A percentile compares a stretch with the other conserved stretches of the same genome.
Evolutionary conservation across 2,888 invertebrate genomes (phyloP).

Genomic region (Apodemia zela): DNA sequence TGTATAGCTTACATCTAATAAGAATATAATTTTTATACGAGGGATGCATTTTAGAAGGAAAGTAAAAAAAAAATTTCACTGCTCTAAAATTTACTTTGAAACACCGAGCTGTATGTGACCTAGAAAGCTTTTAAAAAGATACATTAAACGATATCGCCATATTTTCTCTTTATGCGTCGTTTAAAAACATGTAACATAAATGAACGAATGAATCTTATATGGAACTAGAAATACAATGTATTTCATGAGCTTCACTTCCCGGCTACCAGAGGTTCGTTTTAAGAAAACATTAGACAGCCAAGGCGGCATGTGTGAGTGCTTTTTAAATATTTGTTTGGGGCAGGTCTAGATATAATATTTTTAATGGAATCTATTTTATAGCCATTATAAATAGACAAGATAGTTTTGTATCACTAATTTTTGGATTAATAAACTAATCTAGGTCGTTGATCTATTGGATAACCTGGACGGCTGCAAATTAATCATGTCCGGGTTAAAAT

Average conservation of each 20-base stretch:
- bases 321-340: constrained; percentile 4
- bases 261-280: background rate
- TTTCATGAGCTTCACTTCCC: constrained; percentile 10
- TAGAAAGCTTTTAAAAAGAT: background rate
- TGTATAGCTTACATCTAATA: too few species aligned
- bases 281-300: constrained; percentile 1
- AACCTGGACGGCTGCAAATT: too few species aligned
- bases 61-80: background rate
- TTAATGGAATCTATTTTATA: constrained; percentile 1
- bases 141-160: background rate
- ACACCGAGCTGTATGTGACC: background rate
- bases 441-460: too few species aligned
- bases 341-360: background rate
- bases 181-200: background rate
- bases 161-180: background rate
- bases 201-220: constrained; percentile 3
- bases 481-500: too few species aligned
- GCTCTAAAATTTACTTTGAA: background rate
- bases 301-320: background rate
- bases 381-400: background rate
- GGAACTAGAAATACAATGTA: constrained; percentile 10
- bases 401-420: background rate
- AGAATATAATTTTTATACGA: too few species aligned
- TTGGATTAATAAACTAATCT: too few species aligned
- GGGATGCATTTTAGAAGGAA: too few species aligned